Evolutionary conservation across 2,113 vertebrate species (phyloP).

Genomic region (Chloroceryle aenea): DNA sequence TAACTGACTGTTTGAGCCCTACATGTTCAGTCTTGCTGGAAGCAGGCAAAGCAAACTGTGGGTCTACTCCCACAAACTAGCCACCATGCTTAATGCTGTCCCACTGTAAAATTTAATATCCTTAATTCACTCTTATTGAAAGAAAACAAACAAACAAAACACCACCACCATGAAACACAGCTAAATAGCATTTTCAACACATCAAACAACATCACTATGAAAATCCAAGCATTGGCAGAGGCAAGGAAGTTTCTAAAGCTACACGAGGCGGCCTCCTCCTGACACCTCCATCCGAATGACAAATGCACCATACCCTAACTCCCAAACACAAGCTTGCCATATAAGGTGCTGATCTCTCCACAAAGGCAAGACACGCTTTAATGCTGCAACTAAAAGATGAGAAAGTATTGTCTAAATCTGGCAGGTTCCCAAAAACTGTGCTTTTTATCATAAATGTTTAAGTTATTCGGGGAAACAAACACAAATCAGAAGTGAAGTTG

Average conservation of each 20-base stretch:
- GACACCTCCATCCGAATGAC: constrained; percentile 25
- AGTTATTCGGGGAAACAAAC: constrained; percentile 1
- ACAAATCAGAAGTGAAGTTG: not conserved
- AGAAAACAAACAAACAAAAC: not conserved
- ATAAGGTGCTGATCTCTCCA: constrained; percentile 41
- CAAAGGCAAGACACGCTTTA: constrained; percentile 45
- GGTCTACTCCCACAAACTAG: not conserved
- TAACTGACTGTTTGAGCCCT: not conserved
- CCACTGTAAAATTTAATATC: not conserved
- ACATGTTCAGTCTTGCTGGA: not conserved
- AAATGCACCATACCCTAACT: not conserved
- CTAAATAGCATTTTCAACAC: not conserved
- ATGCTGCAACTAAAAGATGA: constrained; percentile 6
- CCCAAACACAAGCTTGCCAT: constrained; percentile 15
- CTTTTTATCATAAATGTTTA: constrained; percentile 11
- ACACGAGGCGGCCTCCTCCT: not conserved
- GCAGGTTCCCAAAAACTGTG: not conserved
- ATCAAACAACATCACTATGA: not conserved
- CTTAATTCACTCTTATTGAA: not conserved
- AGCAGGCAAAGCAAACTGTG: not conserved
- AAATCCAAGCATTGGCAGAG: not conserved
- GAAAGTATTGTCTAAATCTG: constrained; percentile 3
- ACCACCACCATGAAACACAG: not conserved
- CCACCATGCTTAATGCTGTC: not conserved
- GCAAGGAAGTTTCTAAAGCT: not conserved